phyloP scores from a whole-genome alignment of 1,140 invertebrate species.

The Calephelis nemesis region DNA sequence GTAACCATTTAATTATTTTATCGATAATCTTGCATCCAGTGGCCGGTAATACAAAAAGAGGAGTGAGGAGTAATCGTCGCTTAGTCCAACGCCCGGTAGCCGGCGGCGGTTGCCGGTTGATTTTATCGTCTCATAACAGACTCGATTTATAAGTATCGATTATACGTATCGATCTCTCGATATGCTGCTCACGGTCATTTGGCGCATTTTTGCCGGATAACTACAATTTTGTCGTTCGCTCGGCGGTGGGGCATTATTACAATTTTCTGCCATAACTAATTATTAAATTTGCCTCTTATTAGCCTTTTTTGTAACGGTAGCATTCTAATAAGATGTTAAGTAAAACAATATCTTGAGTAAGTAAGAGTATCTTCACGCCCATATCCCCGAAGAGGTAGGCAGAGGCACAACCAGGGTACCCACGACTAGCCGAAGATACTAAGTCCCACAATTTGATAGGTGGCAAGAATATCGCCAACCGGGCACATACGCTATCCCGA shows the following conservation, averaged over 20 bases:
- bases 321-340: slow-evolving; percentile 12
- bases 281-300: slow-evolving; percentile 19
- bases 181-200: slow-evolving; percentile 60
- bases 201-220: slow-evolving; percentile 35
- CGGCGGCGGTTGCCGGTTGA: slow-evolving; percentile 61
- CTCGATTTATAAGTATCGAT: slow-evolving; percentile 77
- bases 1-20: slow-evolving; percentile 79
- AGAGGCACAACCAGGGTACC: no score
- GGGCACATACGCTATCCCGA: no score
- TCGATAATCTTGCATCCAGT: slow-evolving; percentile 73
- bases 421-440: no score
- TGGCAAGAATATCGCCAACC: no score
- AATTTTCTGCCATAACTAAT: slow-evolving; percentile 21
- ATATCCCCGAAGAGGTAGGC: no score
- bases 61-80: slow-evolving; percentile 69
- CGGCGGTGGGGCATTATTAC: slow-evolving; percentile 9
- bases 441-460: no score
- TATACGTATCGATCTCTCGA: slow-evolving; percentile 70
- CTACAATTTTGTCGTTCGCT: slow-evolving; percentile 38
- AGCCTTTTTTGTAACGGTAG: slow-evolving; percentile 1
- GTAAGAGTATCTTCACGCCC: no score
- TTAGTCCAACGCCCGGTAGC: slow-evolving; percentile 72
- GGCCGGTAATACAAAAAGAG: slow-evolving; percentile 59
- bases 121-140: slow-evolving; percentile 74
- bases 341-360: not conserved